Base-by-base conservation (phyloP, 1,140 invertebrate genomes). In the Venturia canescens region DNA sequence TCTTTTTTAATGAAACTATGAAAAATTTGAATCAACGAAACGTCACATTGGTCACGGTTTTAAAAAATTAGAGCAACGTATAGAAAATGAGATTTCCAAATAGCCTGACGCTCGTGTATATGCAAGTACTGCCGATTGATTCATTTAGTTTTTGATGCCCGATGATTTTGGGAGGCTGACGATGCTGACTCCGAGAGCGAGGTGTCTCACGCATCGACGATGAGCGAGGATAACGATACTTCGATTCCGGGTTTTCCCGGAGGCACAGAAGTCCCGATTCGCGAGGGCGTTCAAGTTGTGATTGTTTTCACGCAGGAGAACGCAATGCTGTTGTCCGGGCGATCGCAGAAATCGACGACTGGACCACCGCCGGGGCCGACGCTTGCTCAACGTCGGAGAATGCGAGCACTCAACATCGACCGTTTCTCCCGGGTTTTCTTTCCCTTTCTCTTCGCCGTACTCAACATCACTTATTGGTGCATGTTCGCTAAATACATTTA, bases 391-490 rank as follows among this genome's bases (percentile, higher is more conserved):
- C 93, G 92, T 84, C 94, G 94, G 2, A 92, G 95, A 69, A 94
- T 94, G 85, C 91, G 96, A n/a, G 97, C 97, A 6, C 94, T 98
- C 83, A 95, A 96, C 87, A 96, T 98, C 82, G 97, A 98, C 88
- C 93, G 96, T 6, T 95, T 96, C 85, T 98, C 97, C 0, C 92
- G 97, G 50, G 94, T 97, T 50, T 96, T 97, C 87, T 98, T 98
- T 89, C 97, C 97, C 0, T 92, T 96, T 3, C 94, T 97, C 13
- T 98, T 98, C 87, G 93, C 96, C 29, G 91, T 97, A 67, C 93
- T 98, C 16, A 98, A 98, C 90, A 93, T 94, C 82, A 96, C 96
- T 82, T 98, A 98, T 89, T 98, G 97, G 97, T 94, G 96, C 80
- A 94, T 96, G 88, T 98, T 98, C 91, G 95, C 95, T 27, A 95